Evolutionary conservation across 2,113 vertebrate genomes (phyloP), one percentile per base, ranked within the genome.

Genomic region (Sialia sialis): DNA sequence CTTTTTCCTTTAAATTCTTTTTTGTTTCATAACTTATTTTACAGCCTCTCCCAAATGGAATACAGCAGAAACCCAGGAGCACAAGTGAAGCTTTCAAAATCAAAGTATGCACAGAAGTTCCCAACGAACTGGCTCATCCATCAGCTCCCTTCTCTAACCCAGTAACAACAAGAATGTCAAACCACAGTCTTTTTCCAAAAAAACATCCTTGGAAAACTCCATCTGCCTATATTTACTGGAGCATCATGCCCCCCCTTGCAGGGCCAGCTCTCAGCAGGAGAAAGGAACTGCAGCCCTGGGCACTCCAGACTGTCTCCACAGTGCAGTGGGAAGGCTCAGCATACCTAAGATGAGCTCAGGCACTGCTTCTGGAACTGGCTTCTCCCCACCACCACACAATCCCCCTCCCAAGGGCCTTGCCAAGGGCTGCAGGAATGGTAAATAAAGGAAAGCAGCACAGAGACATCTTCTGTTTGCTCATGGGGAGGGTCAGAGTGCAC

Each of bases 381-480:
- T 70, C 52, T 60, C 52, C 55, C 60, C 8, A 9, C 25, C 59
- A 26, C 25, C 73, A 34, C 55, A 23, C 7, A 0, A 9, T 11
- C 25, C 22, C 30, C 32, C 64, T 78, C 48, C 76, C 34, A 52
- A 1, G 0, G 13, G 12, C 52, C 56, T 74, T 0, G 0, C 60
- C 86, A 63, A 74, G 44, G 51, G 56, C 0, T 0, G 32, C 64
- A 59, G 10, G 49, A 49, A 46, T 8, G 51, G 67, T 15, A 91
- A 94, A 84, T 44, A 80, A 38, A 44, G 63, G 34, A 13, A 60
- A 80, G 29, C 16, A 83, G 68, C 69, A 16, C 4, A 23, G 60
- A 75, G 58, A 43, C 41, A 69, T 58, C 79, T 60, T 34, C 39
- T 88, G 84, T 91, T 89, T 91, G 87, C 77, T 76, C 27, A 26